Conservation (phyloP, 2,888 invertebrate genomes). For the Kryphioiulus occultus region DNA sequence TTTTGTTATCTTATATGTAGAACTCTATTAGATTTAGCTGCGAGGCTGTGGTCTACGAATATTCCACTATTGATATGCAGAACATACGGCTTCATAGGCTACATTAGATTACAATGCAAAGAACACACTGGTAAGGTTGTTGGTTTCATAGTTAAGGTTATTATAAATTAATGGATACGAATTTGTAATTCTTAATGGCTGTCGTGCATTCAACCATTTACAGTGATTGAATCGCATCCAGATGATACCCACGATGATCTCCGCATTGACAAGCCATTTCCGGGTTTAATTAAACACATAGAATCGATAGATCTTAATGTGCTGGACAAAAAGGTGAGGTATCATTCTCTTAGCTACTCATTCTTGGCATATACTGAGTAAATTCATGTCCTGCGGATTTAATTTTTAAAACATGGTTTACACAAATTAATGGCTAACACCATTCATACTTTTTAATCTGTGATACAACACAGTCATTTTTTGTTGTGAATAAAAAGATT, state of each 20-base stretch:
- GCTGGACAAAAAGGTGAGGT: slow-evolving; percentile 71
- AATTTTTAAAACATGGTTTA: not conserved
- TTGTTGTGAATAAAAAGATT: too few species aligned
- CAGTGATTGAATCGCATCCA: slow-evolving; percentile 90
- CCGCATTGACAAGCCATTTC: slow-evolving; percentile 85
- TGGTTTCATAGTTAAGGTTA: slow-evolving; percentile 3
- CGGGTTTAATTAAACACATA: slow-evolving; percentile 75
- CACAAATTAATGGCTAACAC: not conserved
- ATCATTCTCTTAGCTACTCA: slow-evolving; percentile 31
- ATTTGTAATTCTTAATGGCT: not conserved
- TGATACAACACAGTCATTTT: too few species aligned
- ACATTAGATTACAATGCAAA: slow-evolving; percentile 80
- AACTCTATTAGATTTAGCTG: slow-evolving; percentile 75
- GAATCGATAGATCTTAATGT: slow-evolving; percentile 74
- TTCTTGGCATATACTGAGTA: not conserved
- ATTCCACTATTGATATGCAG: slow-evolving; percentile 86
- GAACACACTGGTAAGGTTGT: slow-evolving; percentile 62
- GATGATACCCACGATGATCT: slow-evolving; percentile 88
- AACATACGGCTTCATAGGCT: slow-evolving; percentile 91
- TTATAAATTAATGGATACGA: not conserved
- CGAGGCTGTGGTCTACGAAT: slow-evolving; percentile 82
- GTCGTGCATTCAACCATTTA: slow-evolving; percentile 53
- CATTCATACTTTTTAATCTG: too few species aligned
- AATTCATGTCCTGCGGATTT: not conserved
- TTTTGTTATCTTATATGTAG: slow-evolving; percentile 63